Percentiles rank a stretch among this genome's conserved stretches.
Conservation (phyloP, 1,140 invertebrate genomes). For the Helicoverpa zea region DNA sequence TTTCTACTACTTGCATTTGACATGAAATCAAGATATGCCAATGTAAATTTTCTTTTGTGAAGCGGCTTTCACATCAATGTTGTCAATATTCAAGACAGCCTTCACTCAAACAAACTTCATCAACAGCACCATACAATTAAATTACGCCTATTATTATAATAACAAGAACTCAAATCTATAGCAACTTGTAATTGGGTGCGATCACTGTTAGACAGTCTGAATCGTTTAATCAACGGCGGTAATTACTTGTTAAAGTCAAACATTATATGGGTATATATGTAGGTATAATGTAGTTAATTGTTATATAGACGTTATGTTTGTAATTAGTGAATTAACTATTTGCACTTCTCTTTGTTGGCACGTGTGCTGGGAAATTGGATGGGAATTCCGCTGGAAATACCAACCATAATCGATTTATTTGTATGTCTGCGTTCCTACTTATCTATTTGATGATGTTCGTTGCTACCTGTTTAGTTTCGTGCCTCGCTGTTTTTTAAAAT, state of each 20-base stretch:
- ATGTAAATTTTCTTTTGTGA: too few relatives aligned
- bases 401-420: too few relatives aligned
- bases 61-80: too few relatives aligned
- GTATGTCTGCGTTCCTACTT: too few relatives aligned
- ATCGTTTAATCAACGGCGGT: constrained; percentile 37
- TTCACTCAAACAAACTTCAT: too few relatives aligned
- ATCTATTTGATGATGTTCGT: too few relatives aligned
- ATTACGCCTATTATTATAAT: neutral
- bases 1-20: too few relatives aligned
- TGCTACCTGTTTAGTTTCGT: too few relatives aligned
- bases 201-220: neutral
- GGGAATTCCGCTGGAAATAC: too few relatives aligned
- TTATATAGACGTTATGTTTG: neutral
- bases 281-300: constrained; percentile 1
- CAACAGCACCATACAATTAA: neutral
- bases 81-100: too few relatives aligned
- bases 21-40: too few relatives aligned
- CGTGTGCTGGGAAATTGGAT: neutral
- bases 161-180: neutral
- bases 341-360: neutral
- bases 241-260: constrained; percentile 52
- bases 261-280: constrained; percentile 21
- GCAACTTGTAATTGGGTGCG: neutral
- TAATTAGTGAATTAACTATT: neutral
- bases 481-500: too few relatives aligned